Base-by-base conservation (phyloP, 2,113 vertebrate species). In the Todiramphus saurophagus region DNA sequence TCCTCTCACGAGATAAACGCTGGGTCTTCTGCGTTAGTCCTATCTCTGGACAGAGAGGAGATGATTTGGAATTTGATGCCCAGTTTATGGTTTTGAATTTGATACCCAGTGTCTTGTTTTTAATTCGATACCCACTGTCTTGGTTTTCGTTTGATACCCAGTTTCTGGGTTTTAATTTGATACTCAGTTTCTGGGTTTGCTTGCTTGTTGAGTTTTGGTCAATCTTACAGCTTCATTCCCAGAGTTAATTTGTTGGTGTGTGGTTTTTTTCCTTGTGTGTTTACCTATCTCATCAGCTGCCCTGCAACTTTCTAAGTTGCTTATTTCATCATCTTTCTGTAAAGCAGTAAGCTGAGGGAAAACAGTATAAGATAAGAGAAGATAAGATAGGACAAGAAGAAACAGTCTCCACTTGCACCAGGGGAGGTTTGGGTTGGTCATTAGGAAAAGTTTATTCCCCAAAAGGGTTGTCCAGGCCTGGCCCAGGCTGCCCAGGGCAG, bases 21-120 rank as follows among this genome's bases (percentile, higher is more conserved):
- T 0, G 0, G 55, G 10, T 87, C 35, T 78, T 46, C 25, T 46
- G 7, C 1, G 0, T 70, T 93, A 50, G 35, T 13, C 84, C 1
- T 13, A 14, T 70, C 46, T 80, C 35, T 59, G 46, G 87, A 48
- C 27, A 62, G 30, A 59, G 9, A 10, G 24, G 6, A 89, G 82
- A 37, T 44, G 50, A 51, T 25, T 51, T 25, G 23, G 50, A 51
- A 25, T 51, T 51, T 51, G 23, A 51, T 51, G 23, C 20, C 50
- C 24, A 51, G 50, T 25, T 51, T 25, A 11, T 25, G 50, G 24
- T 13, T 51, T 51, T 25, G 50, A 51, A 51, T 51, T 25, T 51
- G 50, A 51, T 51, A 14, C 50, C 48, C 48, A 21, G 48, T 48
- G 23, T 48, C 48, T 48, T 18, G 48, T 23, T 48, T 48, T 48